Conservation (phyloP, 1,140 invertebrate genomes). For the Portunus trituberculatus region DNA sequence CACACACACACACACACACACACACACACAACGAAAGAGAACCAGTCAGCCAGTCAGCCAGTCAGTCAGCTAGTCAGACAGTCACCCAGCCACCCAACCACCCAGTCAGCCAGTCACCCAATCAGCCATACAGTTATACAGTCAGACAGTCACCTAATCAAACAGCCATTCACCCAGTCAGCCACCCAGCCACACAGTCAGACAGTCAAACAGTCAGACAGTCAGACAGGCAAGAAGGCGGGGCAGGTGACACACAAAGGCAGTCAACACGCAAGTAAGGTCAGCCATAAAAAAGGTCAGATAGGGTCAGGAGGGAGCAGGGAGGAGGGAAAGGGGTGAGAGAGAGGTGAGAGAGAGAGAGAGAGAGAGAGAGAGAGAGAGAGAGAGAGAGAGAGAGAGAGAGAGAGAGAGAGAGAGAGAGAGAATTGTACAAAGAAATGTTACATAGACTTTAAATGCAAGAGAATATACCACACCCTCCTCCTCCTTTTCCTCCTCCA, state of each 20-base stretch:
- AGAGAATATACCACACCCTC: background rate
- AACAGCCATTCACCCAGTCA: no score
- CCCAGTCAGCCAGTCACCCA: no score
- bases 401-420: constrained; percentile 62
- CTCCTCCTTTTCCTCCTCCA: background rate
- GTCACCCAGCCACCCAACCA: no score
- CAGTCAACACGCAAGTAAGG: background rate
- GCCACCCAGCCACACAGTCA: no score
- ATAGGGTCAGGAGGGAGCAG: background rate
- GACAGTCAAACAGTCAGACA: no score
- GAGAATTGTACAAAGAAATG: background rate
- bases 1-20: constrained; percentile 20
- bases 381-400: constrained; percentile 62
- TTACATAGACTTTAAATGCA: background rate
- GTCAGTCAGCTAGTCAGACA: no score
- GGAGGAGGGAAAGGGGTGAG: background rate
- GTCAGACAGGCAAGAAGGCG: no score
- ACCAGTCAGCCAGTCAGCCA: no score
- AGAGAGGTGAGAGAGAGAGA: constrained; percentile 16
- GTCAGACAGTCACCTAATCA: no score
- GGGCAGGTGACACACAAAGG: no score
- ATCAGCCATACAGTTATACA: no score
- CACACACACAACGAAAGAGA: background rate
- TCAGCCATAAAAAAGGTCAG: constrained; percentile 1
- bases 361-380: constrained; percentile 42